These are phyloP conservation scores for Oenanthe melanoleuca DNA, from an alignment of 2,113 vertebrate genomes.

Conservation along the genomic window DNA sequence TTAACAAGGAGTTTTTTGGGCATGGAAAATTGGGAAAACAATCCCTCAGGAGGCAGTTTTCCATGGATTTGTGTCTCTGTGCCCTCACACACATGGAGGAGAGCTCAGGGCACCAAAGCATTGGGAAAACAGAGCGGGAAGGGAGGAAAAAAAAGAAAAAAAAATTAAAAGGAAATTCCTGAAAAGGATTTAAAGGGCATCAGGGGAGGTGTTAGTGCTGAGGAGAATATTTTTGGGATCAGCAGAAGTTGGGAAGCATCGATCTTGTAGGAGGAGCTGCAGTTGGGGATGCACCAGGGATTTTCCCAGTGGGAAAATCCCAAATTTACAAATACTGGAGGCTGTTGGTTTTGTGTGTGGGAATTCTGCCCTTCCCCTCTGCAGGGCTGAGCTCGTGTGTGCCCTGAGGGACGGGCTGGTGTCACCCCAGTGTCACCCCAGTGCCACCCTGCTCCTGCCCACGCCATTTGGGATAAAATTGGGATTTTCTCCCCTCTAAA, in stretches of 20 bases:
- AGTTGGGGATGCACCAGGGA: not conserved
- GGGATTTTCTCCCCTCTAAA: not conserved
- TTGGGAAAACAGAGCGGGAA: rapidly evolving
- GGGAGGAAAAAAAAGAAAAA: not conserved
- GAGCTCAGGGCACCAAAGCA: not conserved
- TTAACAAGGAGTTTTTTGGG: rapidly evolving
- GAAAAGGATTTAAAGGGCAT: rapidly evolving
- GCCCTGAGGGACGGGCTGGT: not conserved
- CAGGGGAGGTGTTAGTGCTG: not conserved
- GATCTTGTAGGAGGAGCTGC: rapidly evolving
- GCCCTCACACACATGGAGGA: rapidly evolving
- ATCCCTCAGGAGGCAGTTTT: not conserved
- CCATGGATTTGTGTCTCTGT: rapidly evolving
- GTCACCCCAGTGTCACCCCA: not conserved
- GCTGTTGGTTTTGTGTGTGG: not conserved
- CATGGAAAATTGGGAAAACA: not conserved
- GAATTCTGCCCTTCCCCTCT: not conserved
- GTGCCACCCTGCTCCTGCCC: not conserved
- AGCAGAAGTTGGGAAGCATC: not conserved
- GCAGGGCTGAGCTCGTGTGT: not conserved
- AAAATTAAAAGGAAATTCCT: not conserved
- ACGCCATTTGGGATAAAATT: rapidly evolving
- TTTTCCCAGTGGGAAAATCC: not conserved
- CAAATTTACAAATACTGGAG: rapidly evolving
- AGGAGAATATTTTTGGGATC: not conserved